A percentile compares a stretch with the other conserved stretches of the same genome.
phyloP scores from a whole-genome alignment of 1,140 invertebrate genomes.

The Trachymyrmex cornetzi region DNA sequence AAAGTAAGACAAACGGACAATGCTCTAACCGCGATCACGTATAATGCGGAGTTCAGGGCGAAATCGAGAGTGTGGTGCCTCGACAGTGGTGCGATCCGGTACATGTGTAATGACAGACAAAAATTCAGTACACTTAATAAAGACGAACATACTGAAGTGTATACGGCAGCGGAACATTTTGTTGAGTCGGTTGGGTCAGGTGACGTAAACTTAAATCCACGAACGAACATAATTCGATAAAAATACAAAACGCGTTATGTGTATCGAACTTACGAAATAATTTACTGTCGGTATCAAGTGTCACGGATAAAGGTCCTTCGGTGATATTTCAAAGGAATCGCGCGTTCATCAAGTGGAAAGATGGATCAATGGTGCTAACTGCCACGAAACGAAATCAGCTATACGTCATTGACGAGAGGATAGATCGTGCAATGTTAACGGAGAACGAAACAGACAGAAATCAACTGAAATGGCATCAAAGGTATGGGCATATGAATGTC shows the following conservation, averaged over 20 bases:
- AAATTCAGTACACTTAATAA: constrained; percentile 46
- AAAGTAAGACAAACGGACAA: not conserved
- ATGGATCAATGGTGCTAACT: constrained; percentile 42
- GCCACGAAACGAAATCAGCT: constrained; percentile 58
- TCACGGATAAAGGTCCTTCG: constrained; percentile 61
- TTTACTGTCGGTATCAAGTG: constrained; percentile 57
- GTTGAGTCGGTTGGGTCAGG: constrained; percentile 2
- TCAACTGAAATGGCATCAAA: too few relatives aligned
- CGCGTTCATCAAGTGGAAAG: constrained; percentile 29
- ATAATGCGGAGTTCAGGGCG: constrained; percentile 38
- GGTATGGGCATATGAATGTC: too few relatives aligned
- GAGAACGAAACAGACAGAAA: not conserved
- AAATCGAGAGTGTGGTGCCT: constrained; percentile 63
- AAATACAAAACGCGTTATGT: constrained; percentile 41
- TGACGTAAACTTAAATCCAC: not conserved
- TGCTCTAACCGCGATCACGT: constrained; percentile 56
- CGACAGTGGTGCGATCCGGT: constrained; percentile 69
- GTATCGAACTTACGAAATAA: constrained; percentile 44
- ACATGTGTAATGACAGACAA: constrained; percentile 67
- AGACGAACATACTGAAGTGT: not conserved
- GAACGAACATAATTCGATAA: not conserved
- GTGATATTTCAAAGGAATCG: constrained; percentile 11
- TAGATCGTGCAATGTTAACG: constrained; percentile 3
- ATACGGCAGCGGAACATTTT: constrained; percentile 15
- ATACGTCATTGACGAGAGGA: constrained; percentile 60